A percentile compares a stretch with the other conserved stretches of the same genome.
Conservation (phyloP, 2,113 vertebrate species). For the Spea multiplicata region DNA sequence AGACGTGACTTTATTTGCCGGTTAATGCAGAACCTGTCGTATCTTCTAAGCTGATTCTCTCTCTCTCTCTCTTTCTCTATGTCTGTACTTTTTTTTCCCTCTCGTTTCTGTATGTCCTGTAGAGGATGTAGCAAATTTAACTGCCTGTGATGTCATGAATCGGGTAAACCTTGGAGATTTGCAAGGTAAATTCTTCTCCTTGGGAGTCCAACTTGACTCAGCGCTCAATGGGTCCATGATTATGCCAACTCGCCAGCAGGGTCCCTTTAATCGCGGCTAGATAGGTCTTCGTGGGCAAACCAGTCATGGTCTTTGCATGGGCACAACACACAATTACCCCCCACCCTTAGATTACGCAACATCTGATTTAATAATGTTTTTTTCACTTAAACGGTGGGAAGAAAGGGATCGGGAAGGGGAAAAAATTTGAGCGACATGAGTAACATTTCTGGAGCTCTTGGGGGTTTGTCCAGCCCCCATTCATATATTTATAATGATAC, state of each 20-base stretch:
- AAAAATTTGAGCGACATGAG: too few species aligned
- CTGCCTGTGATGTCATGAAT: constrained; percentile 99
- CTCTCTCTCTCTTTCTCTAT: constrained; percentile 68
- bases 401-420: too few species aligned
- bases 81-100: constrained; percentile 66
- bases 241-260: constrained; percentile 45
- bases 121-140: constrained; percentile 99
- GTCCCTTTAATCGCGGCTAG: neutral
- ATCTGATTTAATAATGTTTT: too few species aligned
- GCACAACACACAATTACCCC: neutral
- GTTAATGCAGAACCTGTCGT: neutral
- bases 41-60: constrained; percentile 67
- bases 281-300: neutral
- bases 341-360: neutral
- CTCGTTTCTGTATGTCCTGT: constrained; percentile 71
- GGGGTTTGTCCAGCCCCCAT: too few species aligned
- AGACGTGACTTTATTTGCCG: neutral
- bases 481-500: too few species aligned
- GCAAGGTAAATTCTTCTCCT: constrained; percentile 86
- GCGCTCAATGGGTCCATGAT: constrained; percentile 55
- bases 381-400: too few species aligned
- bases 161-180: constrained; percentile 99
- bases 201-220: constrained; percentile 59
- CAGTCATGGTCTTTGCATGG: neutral
- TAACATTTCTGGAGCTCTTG: too few species aligned